Conservation (phyloP, 2,113 vertebrate species). For the Lichenostomus cassidix region DNA sequence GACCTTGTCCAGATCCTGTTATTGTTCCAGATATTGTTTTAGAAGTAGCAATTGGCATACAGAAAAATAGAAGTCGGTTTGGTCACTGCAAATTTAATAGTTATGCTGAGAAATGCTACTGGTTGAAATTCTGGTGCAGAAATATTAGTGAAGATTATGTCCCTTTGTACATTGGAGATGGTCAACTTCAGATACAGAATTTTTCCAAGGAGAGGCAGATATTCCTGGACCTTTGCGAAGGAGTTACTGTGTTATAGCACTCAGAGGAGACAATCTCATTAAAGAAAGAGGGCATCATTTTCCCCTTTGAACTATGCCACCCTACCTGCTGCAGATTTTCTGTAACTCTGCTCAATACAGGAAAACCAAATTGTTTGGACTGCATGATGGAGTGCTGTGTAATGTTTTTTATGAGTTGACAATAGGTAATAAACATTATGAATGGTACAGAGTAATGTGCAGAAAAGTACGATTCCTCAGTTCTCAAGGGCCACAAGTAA, state of each 20-base stretch:
- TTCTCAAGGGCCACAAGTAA: background rate
- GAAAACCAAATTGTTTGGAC: background rate
- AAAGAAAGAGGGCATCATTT: background rate
- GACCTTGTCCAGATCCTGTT: background rate
- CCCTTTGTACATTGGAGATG: background rate
- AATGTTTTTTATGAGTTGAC: background rate
- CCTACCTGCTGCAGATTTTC: background rate
- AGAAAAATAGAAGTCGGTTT: background rate
- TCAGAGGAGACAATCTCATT: background rate
- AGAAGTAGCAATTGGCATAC: background rate
- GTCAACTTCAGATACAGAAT: background rate
- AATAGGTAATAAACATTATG: background rate
- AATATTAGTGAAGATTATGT: background rate
- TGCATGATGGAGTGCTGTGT: background rate
- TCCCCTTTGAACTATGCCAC: background rate
- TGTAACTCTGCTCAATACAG: background rate
- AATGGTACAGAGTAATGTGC: rapidly evolving
- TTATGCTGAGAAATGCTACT: background rate
- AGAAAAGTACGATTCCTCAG: background rate
- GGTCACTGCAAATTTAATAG: background rate
- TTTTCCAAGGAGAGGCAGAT: background rate
- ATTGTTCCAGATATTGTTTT: background rate
- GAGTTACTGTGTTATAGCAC: background rate
- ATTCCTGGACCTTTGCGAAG: background rate
- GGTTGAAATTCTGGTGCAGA: background rate